Base-by-base conservation (phyloP, 2,888 invertebrate species). In the Eristalis arbustorum region DNA sequence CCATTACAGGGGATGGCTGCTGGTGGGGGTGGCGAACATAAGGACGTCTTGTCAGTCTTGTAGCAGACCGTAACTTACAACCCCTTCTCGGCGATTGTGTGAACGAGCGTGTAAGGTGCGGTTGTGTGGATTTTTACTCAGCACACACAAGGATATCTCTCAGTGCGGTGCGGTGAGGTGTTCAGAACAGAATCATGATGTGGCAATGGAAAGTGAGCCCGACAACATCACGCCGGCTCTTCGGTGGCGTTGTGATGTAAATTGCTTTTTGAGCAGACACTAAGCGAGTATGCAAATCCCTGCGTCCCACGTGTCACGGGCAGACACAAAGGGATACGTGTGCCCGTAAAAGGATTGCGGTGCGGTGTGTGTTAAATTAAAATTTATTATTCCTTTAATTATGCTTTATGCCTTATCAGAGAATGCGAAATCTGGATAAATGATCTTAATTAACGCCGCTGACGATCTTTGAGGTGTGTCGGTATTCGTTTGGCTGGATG, bases 371-470 rank as follows among this genome's bases (percentile, higher is more conserved):
- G 71, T 63, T 72, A 72, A 68, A 87, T 87, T 83, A 87, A 87
- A 87, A 87, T 87, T 87, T 83, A 87, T 87, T 79, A 67, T 74
- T 73, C 31, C 72, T 72, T 73, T 85, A 85, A 85, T 81, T 84
- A 84, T 80, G 75, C 67, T 76, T 84, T 73, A 72, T 73, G 73
- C 49, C 18, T 49, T 49, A 49, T 18, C 49, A 49, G 49, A 74
- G 82, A 77, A 73, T 77, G 77, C 40, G 68, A 83, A 87, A 87
- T 87, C 87, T 82, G 83, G 82, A 75, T 75, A 83, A 83, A 79
- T 72, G 78, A 28, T 83, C 75, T 68, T 75, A 83, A 87, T 87
- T 74, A 78, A 68, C 61, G 74, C 66, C 69, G 69, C 66, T 78
- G 69, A 71, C 67, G 71, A 56, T 68, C 57, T 63, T 67, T 64